Percentiles rank a stretch among this genome's conserved stretches.
Evolutionary conservation across 1,140 invertebrate species (phyloP).

Genomic region (Lasaia peninsularis): DNA sequence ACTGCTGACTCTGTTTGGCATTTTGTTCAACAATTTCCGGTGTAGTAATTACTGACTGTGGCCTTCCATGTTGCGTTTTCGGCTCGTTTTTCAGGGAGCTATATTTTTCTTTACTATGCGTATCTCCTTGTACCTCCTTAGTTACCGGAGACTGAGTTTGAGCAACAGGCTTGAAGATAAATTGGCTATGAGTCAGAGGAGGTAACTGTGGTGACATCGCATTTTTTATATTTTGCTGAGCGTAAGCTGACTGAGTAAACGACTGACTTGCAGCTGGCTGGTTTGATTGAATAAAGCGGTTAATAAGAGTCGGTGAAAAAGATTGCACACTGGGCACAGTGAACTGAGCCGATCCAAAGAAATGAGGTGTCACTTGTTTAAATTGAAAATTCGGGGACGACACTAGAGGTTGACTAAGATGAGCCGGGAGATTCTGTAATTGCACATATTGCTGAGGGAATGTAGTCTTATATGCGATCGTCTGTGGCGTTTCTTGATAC

Average conservation of each 20-base stretch:
- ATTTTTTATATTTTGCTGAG: background rate
- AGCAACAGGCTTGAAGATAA: background rate
- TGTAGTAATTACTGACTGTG: background rate
- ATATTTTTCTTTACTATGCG: background rate
- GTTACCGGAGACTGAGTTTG: background rate
- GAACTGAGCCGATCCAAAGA: slow-evolving; percentile 41
- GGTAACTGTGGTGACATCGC: background rate
- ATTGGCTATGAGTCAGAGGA: background rate
- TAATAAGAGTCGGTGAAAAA: slow-evolving; percentile 20
- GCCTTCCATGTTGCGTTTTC: slow-evolving; percentile 25
- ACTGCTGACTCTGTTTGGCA: slow-evolving; percentile 26
- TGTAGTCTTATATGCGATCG: slow-evolving; percentile 42
- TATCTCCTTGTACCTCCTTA: background rate
- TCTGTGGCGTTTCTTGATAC: slow-evolving; percentile 43
- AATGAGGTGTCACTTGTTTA: slow-evolving; percentile 43
- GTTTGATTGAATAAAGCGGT: background rate
- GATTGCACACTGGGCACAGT: slow-evolving; percentile 39
- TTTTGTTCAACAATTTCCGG: slow-evolving; percentile 21
- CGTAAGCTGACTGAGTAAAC: background rate
- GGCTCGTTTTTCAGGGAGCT: slow-evolving; percentile 11
- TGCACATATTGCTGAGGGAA: slow-evolving; percentile 62
- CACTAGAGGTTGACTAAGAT: slow-evolving; percentile 56
- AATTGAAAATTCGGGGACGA: slow-evolving; percentile 42
- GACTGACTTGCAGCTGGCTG: background rate
- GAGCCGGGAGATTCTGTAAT: slow-evolving; percentile 55